Evolutionary conservation across 2,797 vertebrate genomes (phyloP), one percentile per base, ranked within the genome.

Genomic region (Karalla daura): DNA sequence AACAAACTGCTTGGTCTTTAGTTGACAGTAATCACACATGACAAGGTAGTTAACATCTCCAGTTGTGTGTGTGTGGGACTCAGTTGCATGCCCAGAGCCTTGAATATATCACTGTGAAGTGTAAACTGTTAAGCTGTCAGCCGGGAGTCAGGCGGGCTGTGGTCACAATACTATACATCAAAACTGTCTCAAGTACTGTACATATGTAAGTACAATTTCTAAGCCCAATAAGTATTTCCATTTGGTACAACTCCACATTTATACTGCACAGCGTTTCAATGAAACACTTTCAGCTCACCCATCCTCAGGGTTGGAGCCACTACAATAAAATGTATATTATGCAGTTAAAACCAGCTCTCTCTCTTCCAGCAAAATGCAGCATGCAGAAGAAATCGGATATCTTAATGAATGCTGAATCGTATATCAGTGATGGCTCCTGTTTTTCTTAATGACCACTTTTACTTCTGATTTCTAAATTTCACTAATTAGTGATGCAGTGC

Each of bases 11-110:
- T 20, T 40, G 18, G 39, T 50, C 20, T 47, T 60, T 33, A 55
- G 60, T 45, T 47, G 62, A 76, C 46, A 49, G 56, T 27, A 45
- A 67, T 56, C 36, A 52, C 62, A 66, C 40, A 35, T 54, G 63
- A 60, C 47, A 60, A 28, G 32, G 17, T 64, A 43, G 35, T 70
- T 67, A 75, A 68, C 24, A 20, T 51, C 39, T 39, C 44, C 0
- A 15, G 37, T 28, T 41, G 27, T 25, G 32, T 46, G 40, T 30
- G 49, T 35, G 24, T 1, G 36, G 17, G 28, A 33, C 41, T 39
- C 9, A 43, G 54, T 23, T 37, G 21, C 23, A 39, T 28, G 46
- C 12, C 51, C 30, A n/a, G 25, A 27, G 60, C 60, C 32, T 37
- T 14, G 23, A 33, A 66, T 49, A 28, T 20, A 67, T 68, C 39